These are phyloP conservation scores for Ophraella communa DNA, from an alignment of 2,888 invertebrate genomes.

Conservation along the genomic window DNA sequence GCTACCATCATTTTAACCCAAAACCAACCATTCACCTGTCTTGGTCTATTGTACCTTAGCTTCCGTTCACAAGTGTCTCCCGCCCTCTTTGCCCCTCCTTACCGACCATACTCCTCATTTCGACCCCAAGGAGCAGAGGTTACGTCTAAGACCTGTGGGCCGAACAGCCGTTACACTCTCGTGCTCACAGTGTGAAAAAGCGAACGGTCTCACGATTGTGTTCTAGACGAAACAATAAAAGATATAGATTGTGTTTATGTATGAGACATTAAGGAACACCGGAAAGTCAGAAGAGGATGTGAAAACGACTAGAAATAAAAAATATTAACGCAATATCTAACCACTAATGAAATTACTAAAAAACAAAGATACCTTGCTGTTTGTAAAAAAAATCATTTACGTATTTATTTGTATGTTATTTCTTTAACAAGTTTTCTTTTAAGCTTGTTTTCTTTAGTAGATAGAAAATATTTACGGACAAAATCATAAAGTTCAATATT, in stretches of 20 bases:
- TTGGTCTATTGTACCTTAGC: conserved; percentile 47
- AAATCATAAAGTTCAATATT: too few species aligned
- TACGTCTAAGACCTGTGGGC: conserved; percentile 26
- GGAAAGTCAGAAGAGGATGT: conserved; percentile 38
- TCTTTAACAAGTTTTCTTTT: too few species aligned
- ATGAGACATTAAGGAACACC: conserved; percentile 49
- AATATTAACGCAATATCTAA: conserved; percentile 24
- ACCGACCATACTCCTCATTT: conserved; percentile 22
- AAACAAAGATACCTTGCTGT: too few species aligned
- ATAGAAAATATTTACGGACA: too few species aligned
- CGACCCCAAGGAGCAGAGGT: conserved; percentile 47
- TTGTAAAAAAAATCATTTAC: too few species aligned
- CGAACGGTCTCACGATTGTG: conserved; percentile 49
- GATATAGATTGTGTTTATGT: conserved; percentile 51
- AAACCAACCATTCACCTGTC: conserved; percentile 52
- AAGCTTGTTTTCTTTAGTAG: too few species aligned
- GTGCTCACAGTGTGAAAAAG: conserved; percentile 52
- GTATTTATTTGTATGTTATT: too few species aligned
- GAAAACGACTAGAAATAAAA: conserved; percentile 30
- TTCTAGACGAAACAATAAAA: conserved; percentile 43
- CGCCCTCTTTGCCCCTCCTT: conserved; percentile 19
- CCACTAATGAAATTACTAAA: conserved; percentile 15
- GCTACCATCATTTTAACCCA: conserved; percentile 20
- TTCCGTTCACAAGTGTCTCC: conserved; percentile 53
- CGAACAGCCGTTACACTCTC: conserved; percentile 48